phyloP scores from a whole-genome alignment of 2,888 invertebrate genomes.

The Xanthia togata region DNA sequence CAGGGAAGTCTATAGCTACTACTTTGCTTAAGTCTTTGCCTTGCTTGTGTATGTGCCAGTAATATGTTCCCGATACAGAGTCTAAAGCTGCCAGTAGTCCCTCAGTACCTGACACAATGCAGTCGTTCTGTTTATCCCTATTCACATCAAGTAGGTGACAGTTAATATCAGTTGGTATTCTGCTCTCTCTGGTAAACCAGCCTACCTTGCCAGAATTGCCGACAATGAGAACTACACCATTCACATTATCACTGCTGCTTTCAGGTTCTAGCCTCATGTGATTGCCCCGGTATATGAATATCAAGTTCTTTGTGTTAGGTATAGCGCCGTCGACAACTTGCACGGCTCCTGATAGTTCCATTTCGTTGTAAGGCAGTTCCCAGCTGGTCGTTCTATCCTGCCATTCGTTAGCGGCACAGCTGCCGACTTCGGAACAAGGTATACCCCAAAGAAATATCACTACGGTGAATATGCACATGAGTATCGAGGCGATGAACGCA shows the following conservation, averaged over 20 bases:
- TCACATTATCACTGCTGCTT: constrained; percentile 86
- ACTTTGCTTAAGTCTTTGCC: constrained; percentile 88
- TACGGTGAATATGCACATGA: constrained; percentile 93
- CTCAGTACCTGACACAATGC: constrained; percentile 93
- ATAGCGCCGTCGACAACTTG: constrained; percentile 92
- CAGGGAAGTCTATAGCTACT: constrained; percentile 92
- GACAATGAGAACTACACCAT: constrained; percentile 93
- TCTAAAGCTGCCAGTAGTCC: constrained; percentile 90
- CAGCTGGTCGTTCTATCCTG: constrained; percentile 92
- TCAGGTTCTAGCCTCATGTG: constrained; percentile 89
- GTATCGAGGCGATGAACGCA: constrained; percentile 93
- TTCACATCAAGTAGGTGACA: constrained; percentile 94
- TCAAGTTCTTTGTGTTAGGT: constrained; percentile 92
- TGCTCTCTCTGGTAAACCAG: constrained; percentile 93
- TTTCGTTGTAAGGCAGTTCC: constrained; percentile 92
- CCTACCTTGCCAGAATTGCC: constrained; percentile 93
- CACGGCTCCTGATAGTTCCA: constrained; percentile 93
- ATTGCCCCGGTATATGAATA: constrained; percentile 93
- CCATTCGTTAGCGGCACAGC: constrained; percentile 90
- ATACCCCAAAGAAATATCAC: constrained; percentile 94
- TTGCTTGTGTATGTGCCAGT: constrained; percentile 91
- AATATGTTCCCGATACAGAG: constrained; percentile 88
- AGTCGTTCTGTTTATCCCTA: constrained; percentile 93
- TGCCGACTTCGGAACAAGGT: constrained; percentile 93
- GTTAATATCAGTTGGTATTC: constrained; percentile 93